phyloP scores from a whole-genome alignment of 2,113 vertebrate species.

The Nestor notabilis region DNA sequence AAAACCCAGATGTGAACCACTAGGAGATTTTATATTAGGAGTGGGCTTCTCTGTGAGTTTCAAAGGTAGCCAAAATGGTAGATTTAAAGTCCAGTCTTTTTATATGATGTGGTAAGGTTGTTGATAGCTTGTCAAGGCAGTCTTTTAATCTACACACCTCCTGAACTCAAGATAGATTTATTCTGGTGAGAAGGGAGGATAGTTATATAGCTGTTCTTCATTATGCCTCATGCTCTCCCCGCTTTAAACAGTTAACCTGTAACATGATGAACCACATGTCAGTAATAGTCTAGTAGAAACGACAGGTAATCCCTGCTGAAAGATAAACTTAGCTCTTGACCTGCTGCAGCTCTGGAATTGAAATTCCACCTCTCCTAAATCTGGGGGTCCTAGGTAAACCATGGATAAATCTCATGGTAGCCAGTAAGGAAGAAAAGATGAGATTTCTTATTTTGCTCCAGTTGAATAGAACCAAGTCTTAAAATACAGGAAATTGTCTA shows the following conservation, averaged over 20 bases:
- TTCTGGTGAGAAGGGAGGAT: not conserved
- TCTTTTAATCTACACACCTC: constrained; percentile 31
- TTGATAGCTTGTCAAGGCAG: constrained; percentile 28
- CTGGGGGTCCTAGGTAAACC: not conserved
- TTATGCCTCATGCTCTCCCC: not conserved
- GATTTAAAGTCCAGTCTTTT: constrained; percentile 32
- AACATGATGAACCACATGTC: constrained; percentile 17
- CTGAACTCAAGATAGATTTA: not conserved
- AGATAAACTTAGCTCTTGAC: constrained; percentile 29
- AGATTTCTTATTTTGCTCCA: not conserved
- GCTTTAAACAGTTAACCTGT: constrained; percentile 34
- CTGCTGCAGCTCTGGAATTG: not conserved
- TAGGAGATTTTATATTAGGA: constrained; percentile 25
- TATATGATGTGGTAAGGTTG: constrained; percentile 35
- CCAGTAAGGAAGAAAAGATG: not conserved
- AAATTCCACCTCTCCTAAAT: constrained; percentile 3
- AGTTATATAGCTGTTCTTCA: constrained; percentile 16
- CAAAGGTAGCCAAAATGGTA: constrained; percentile 24
- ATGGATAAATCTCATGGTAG: not conserved
- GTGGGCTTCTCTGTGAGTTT: constrained; percentile 11
- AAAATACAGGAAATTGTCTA: not conserved
- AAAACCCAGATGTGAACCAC: constrained; percentile 51
- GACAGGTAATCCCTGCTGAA: constrained; percentile 19
- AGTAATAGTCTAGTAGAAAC: constrained; percentile 35
- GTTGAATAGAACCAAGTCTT: not conserved